Conservation (phyloP, 2,888 invertebrate genomes). For the Yponomeuta plumbellus region DNA sequence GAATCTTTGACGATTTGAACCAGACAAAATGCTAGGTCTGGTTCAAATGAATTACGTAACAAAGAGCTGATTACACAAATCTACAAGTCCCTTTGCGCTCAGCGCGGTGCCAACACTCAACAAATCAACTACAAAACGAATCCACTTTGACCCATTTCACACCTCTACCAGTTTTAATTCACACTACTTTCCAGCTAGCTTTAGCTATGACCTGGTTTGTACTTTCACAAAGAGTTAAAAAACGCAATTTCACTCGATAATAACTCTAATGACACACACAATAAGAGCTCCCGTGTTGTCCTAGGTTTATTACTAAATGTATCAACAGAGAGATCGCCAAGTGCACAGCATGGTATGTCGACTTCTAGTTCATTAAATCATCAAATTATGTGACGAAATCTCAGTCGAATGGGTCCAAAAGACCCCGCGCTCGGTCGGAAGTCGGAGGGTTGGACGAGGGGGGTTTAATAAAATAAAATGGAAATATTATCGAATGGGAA, state of each 20-base stretch:
- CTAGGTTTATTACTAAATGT: not conserved
- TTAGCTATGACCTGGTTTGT: not conserved
- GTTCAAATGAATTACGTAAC: not conserved
- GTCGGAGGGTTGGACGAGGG: slow-evolving; percentile 32
- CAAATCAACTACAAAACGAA: slow-evolving; percentile 3
- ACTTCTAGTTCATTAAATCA: slow-evolving; percentile 54
- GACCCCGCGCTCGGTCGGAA: slow-evolving; percentile 41
- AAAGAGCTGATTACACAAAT: not conserved
- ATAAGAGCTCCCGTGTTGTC: not conserved
- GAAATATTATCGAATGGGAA: slow-evolving; percentile 63
- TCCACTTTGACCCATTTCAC: not conserved
- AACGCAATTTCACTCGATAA: not conserved
- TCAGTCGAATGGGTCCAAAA: slow-evolving; percentile 45
- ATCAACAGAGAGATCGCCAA: not conserved
- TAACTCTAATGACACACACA: not conserved
- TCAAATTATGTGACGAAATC: slow-evolving; percentile 64
- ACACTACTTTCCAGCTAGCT: not conserved
- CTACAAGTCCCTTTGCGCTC: not conserved
- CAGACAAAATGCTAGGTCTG: too few relatives aligned
- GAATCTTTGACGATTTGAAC: too few relatives aligned
- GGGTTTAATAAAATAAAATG: slow-evolving; percentile 65
- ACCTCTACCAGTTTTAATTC: not conserved
- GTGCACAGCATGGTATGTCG: not conserved
- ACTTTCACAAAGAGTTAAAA: not conserved
- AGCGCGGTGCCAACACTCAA: not conserved